Conservation (phyloP, 2,888 invertebrate genomes). For the Rhagium mordax region DNA sequence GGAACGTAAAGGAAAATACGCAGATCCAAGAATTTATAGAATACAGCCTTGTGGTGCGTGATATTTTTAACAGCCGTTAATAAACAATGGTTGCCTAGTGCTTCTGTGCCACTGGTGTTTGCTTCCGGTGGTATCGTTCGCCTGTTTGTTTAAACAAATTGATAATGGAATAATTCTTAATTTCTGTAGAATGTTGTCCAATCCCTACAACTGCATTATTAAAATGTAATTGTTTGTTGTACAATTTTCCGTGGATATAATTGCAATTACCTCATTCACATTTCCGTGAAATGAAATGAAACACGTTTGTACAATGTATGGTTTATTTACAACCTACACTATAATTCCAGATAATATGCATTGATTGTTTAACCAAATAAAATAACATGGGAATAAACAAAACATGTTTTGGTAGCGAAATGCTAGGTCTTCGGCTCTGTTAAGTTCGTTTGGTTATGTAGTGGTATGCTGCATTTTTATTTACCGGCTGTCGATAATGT, state of each 20-base stretch:
- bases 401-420: neutral
- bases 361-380: neutral
- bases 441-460: neutral
- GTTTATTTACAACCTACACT: neutral
- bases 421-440: neutral
- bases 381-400: slow-evolving; percentile 5
- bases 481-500: neutral
- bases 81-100: too few relatives aligned
- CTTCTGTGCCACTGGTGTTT: too few relatives aligned
- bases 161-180: too few relatives aligned
- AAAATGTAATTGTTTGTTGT: neutral
- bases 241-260: too few relatives aligned
- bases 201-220: neutral
- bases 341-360: neutral
- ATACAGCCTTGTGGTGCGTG: too few relatives aligned
- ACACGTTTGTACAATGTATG: neutral
- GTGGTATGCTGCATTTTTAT: neutral
- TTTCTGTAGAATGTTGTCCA: too few relatives aligned
- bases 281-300: neutral
- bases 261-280: neutral
- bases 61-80: too few relatives aligned
- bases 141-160: too few relatives aligned
- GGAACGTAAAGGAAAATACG: too few relatives aligned
- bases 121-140: too few relatives aligned
- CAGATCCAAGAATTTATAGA: too few relatives aligned